These are phyloP conservation scores for Poeciliopsis gracilis DNA, from an alignment of 2,797 vertebrate species.

Conservation along the genomic window DNA sequence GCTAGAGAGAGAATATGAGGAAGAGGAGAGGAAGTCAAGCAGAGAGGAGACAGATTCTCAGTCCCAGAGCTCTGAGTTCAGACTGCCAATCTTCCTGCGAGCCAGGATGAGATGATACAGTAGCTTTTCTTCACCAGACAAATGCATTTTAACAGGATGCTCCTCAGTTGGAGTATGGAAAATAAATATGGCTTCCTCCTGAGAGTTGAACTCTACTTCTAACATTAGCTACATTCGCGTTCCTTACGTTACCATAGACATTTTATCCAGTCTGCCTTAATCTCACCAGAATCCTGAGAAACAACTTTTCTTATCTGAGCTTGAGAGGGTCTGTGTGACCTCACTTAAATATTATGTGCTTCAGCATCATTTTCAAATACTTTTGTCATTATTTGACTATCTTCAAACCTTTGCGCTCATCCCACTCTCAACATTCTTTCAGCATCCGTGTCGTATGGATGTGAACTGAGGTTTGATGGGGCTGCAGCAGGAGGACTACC, in stretches of 20 bases:
- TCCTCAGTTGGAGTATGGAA: conserved; percentile 7
- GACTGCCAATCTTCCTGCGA: conserved; percentile 42
- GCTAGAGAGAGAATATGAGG: conserved; percentile 27
- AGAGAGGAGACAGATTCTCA: conserved; percentile 51
- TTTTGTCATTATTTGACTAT: conserved; percentile 14
- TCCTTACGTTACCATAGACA: conserved; percentile 27
- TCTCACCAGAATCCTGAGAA: conserved; percentile 42
- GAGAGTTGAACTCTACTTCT: conserved; percentile 25
- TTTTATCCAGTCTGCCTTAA: conserved; percentile 40
- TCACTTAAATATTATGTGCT: conserved; percentile 10
- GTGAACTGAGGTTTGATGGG: conserved; percentile 70
- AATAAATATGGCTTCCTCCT: conserved; percentile 45
- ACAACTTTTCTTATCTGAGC: conserved; percentile 54
- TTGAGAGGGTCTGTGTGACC: conserved; percentile 17
- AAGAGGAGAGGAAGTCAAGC: conserved; percentile 62
- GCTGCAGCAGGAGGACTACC: conserved; percentile 79
- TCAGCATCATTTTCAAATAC: conserved; percentile 16
- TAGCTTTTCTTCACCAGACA: conserved; percentile 28
- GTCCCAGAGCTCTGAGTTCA: conserved; percentile 31
- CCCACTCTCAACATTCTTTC: conserved; percentile 15
- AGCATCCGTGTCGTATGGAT: conserved; percentile 58
- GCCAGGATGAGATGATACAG: conserved; percentile 26
- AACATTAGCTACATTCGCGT: conserved; percentile 27
- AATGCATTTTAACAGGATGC: conserved; percentile 31
- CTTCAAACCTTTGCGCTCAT: conserved; percentile 29